Percentiles rank a stretch among this genome's conserved stretches.
Conservation (phyloP, 1,140 invertebrate genomes). For the Thalassaphorura encarpata region DNA sequence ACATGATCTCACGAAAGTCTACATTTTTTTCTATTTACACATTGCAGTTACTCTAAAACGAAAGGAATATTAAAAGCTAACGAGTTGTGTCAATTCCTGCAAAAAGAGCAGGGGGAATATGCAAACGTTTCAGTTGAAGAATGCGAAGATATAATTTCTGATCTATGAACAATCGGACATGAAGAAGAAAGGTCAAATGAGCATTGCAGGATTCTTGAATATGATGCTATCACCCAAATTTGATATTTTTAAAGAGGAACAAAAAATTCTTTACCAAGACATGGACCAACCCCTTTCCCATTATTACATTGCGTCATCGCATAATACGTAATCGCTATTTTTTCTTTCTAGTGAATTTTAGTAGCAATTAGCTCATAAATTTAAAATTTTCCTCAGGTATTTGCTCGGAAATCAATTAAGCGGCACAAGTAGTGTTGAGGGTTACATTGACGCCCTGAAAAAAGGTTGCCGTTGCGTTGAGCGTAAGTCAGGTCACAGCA, state of each 20-base stretch:
- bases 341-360: no score
- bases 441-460: constrained; percentile 42
- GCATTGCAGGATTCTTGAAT: constrained; percentile 37
- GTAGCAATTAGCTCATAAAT: no score
- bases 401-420: constrained; percentile 47
- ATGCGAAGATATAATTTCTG: constrained; percentile 36
- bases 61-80: constrained; percentile 15
- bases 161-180: constrained; percentile 36
- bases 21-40: no score
- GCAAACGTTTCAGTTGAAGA: constrained; percentile 31
- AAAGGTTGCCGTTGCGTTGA: constrained; percentile 44
- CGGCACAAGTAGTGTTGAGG: constrained; percentile 48
- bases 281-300: constrained; percentile 1
- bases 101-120: constrained; percentile 31
- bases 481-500: constrained; percentile 35
- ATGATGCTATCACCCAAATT: constrained; percentile 38
- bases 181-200: constrained; percentile 32
- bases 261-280: background rate
- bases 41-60: constrained; percentile 22
- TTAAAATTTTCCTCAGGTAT: constrained; percentile 37
- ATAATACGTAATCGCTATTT: constrained; percentile 14
- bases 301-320: constrained; percentile 8
- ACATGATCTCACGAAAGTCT: background rate
- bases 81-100: constrained; percentile 31
- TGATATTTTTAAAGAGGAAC: background rate